Evolutionary conservation across 1,140 invertebrate species (phyloP).

Genomic region (Lasioglossum albipes): DNA sequence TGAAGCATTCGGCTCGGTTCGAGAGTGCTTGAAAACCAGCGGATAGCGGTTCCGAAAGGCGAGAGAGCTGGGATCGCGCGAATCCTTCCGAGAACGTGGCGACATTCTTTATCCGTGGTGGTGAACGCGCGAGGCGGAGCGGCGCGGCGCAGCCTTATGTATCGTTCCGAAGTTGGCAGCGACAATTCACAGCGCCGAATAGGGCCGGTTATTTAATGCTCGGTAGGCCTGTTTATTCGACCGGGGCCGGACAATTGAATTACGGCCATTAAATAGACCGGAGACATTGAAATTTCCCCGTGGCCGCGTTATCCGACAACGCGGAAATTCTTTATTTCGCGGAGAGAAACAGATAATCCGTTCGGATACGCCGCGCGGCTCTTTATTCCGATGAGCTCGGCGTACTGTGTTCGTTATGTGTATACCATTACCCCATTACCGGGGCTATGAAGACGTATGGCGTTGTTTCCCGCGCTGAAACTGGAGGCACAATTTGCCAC

Average conservation of each 20-base stretch:
- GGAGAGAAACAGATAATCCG: constrained; percentile 34
- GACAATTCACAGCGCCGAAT: constrained; percentile 53
- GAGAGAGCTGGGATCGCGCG: constrained; percentile 1
- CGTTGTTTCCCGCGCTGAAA: constrained; percentile 41
- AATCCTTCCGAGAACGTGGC: neutral
- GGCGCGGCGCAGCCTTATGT: constrained; percentile 13
- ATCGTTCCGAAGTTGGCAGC: constrained; percentile 35
- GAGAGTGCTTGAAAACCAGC: neutral
- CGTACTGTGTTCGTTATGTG: constrained; percentile 26
- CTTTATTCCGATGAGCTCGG: constrained; percentile 23
- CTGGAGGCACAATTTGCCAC: constrained; percentile 44
- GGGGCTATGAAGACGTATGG: constrained; percentile 44
- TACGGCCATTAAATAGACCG: constrained; percentile 48
- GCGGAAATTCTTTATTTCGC: constrained; percentile 53
- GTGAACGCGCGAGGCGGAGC: neutral
- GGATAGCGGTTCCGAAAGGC: neutral
- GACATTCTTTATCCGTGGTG: constrained; percentile 36
- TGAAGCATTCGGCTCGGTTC: neutral
- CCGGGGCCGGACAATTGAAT: constrained; percentile 42
- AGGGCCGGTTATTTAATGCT: constrained; percentile 60
- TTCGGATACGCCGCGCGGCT: constrained; percentile 28
- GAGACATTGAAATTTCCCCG: constrained; percentile 13
- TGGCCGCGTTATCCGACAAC: neutral
- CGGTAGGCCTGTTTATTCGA: constrained; percentile 49
- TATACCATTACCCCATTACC: constrained; percentile 44